phyloP scores from a whole-genome alignment of 2,888 invertebrate species.

The Trissonchulus latispiculum region DNA sequence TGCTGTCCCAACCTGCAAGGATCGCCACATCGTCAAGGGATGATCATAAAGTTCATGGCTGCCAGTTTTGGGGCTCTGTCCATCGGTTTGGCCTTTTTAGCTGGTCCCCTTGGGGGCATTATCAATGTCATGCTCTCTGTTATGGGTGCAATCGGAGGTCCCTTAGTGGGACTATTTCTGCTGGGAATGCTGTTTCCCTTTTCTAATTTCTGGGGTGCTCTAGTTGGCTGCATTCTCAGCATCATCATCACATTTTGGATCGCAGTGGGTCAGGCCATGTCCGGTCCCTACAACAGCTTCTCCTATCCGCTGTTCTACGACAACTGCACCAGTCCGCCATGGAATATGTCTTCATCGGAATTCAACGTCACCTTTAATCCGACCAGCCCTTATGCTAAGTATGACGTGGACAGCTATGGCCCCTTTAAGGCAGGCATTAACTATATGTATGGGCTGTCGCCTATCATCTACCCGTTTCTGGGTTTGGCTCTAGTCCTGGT shows the following conservation, averaged over 20 bases:
- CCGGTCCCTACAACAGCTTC: not conserved
- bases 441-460: slow-evolving; percentile 6
- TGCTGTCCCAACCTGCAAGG: not conserved
- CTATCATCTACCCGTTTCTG: not conserved
- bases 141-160: slow-evolving; percentile 78
- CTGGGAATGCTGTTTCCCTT: slow-evolving; percentile 44
- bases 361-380: not conserved
- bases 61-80: slow-evolving; percentile 23
- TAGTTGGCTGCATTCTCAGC: not conserved
- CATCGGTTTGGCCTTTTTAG: slow-evolving; percentile 30
- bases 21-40: not conserved
- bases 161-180: slow-evolving; percentile 72
- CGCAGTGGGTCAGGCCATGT: not conserved
- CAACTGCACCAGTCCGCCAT: slow-evolving; percentile 8
- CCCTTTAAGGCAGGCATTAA: not conserved
- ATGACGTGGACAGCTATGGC: no score
- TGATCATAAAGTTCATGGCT: not conserved
- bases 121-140: slow-evolving; percentile 42
- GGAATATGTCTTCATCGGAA: not conserved
- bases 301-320: not conserved
- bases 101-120: slow-evolving; percentile 30
- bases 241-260: not conserved
- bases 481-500: not conserved
- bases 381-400: not conserved
- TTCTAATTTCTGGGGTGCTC: not conserved